Conservation (phyloP, 2,797 vertebrate genomes). For the Tokudaia tokunoshimensis region DNA sequence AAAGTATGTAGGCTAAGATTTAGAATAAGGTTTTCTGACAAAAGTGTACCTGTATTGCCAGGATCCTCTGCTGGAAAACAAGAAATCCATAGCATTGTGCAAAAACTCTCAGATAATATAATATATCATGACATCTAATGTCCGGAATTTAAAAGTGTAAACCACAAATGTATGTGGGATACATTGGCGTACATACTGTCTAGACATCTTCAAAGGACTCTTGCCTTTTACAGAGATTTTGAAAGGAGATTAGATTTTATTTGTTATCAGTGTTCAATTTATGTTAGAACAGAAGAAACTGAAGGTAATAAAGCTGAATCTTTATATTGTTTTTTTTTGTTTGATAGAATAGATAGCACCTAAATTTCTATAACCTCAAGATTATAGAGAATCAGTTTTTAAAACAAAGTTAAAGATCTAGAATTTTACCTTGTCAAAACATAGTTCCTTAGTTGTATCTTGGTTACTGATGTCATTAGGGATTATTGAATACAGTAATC, state of each 20-base stretch:
- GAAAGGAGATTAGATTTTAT: neutral
- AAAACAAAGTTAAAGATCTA: neutral
- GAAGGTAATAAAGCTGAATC: neutral
- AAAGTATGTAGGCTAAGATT: constrained; percentile 54
- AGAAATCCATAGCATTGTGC: constrained; percentile 34
- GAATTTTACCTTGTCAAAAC: constrained; percentile 20
- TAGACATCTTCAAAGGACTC: constrained; percentile 64
- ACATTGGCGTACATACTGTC: constrained; percentile 30
- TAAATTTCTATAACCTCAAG: constrained; percentile 24
- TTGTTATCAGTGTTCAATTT: constrained; percentile 45
- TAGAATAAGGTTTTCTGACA: constrained; percentile 52
- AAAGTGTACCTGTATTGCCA: neutral
- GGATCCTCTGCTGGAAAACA: constrained; percentile 51
- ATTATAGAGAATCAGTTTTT: constrained; percentile 34
- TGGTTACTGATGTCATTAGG: neutral
- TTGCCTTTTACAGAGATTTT: constrained; percentile 60
- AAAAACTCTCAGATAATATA: constrained; percentile 63
- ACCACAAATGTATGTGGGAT: constrained; percentile 52
- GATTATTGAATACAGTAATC: neutral
- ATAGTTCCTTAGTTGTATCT: neutral
- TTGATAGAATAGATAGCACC: neutral
- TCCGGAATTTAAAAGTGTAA: constrained; percentile 65
- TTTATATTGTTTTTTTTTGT: constrained; percentile 23
- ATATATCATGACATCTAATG: constrained; percentile 38
- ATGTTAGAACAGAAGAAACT: constrained; percentile 20